Conservation (phyloP, 2,113 vertebrate species). For the Chrysemys picta region DNA sequence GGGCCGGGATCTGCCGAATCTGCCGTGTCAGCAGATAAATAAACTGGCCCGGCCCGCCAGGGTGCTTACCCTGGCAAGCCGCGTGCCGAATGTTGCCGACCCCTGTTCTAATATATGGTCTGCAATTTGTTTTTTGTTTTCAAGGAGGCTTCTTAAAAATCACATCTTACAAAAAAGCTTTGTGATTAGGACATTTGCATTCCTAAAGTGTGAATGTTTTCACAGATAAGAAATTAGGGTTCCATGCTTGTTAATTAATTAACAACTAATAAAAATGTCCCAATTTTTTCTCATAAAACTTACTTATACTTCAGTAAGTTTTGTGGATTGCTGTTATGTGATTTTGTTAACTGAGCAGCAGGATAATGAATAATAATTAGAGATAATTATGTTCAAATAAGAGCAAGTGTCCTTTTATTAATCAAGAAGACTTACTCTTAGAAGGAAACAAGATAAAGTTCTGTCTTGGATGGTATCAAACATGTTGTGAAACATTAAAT, state of each 20-base stretch:
- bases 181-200: neutral
- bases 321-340: neutral
- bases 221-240: neutral
- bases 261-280: neutral
- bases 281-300: neutral
- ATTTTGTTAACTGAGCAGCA: neutral
- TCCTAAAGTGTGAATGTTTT: neutral
- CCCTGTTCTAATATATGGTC: neutral
- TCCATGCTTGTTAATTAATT: neutral
- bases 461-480: neutral
- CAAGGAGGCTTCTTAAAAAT: neutral
- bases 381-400: neutral
- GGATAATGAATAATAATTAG: neutral
- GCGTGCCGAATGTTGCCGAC: too few relatives aligned
- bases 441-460: neutral
- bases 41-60: too few relatives aligned
- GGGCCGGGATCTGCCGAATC: too few relatives aligned
- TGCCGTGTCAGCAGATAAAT: too few relatives aligned
- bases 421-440: accelerated
- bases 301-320: neutral
- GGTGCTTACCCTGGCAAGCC: too few relatives aligned
- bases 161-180: neutral
- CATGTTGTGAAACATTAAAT: neutral
- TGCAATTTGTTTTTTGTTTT: neutral
- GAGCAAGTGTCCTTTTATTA: neutral